phyloP scores from a whole-genome alignment of 2,888 invertebrate species.

The Trissoscelio sp. region DNA sequence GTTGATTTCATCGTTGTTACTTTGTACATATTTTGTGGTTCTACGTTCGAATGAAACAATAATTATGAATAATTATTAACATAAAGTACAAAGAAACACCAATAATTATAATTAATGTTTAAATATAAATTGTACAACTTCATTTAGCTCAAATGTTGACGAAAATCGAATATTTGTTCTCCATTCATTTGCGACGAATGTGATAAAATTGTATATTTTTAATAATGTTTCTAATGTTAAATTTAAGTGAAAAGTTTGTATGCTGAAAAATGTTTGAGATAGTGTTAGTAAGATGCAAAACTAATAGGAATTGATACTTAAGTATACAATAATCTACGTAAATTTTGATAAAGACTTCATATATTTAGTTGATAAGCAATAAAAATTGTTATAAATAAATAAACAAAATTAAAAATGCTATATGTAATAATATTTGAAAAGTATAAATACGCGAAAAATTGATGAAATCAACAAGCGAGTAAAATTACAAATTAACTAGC shows the following conservation, averaged over 20 bases:
- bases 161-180: background rate
- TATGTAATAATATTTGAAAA: background rate
- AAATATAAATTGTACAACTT: background rate
- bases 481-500: conserved; percentile 4
- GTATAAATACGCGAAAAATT: background rate
- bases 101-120: too few relatives aligned
- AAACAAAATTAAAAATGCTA: background rate
- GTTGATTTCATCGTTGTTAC: too few relatives aligned
- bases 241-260: background rate
- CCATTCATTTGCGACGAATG: too few relatives aligned
- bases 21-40: too few relatives aligned
- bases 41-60: too few relatives aligned
- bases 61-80: too few relatives aligned
- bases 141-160: background rate
- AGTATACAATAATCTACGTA: background rate
- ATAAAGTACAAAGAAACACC: background rate
- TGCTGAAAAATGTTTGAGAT: background rate
- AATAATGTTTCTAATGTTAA: background rate
- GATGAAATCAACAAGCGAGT: conserved; percentile 3
- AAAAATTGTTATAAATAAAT: conserved; percentile 1
- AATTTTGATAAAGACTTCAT: conserved; percentile 7
- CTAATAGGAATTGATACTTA: conserved; percentile 20
- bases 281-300: background rate
- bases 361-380: conserved; percentile 9
- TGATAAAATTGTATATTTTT: background rate